phyloP scores from a whole-genome alignment of 2,888 invertebrate genomes.

The Boloria euphrosyne region DNA sequence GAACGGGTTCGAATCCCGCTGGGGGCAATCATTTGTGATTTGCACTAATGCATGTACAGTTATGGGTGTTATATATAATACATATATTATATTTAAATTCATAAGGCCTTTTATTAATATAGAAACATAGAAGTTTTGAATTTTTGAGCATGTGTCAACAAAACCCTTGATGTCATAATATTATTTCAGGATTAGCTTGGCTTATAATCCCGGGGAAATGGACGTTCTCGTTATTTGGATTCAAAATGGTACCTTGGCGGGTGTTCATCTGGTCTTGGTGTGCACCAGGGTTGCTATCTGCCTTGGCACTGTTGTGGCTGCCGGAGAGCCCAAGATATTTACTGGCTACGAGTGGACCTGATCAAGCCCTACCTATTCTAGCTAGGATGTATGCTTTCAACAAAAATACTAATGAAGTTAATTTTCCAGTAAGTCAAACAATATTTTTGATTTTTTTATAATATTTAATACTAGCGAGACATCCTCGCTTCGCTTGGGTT shows the following conservation, averaged over 20 bases:
- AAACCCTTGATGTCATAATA: neutral
- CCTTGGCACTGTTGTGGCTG: constrained; percentile 78
- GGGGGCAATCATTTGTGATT: too few relatives aligned
- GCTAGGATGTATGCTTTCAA: constrained; percentile 82
- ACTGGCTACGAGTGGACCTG: constrained; percentile 83
- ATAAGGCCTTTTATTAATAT: too few relatives aligned
- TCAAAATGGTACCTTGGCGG: constrained; percentile 88
- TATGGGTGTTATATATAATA: too few relatives aligned
- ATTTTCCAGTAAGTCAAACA: constrained; percentile 69
- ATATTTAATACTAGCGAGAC: too few relatives aligned
- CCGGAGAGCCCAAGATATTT: constrained; percentile 91
- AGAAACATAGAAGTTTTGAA: too few relatives aligned
- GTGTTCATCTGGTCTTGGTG: constrained; percentile 86
- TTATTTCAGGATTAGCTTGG: constrained; percentile 84
- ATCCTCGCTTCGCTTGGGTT: too few relatives aligned
- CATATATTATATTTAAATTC: too few relatives aligned
- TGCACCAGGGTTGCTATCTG: constrained; percentile 84
- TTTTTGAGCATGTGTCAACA: too few relatives aligned
- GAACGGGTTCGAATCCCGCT: too few relatives aligned
- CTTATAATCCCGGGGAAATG: constrained; percentile 84
- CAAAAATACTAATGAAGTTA: constrained; percentile 48
- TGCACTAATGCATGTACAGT: too few relatives aligned
- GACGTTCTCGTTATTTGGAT: constrained; percentile 61
- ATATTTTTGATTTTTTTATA: neutral
- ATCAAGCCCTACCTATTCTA: constrained; percentile 84